Evolutionary conservation across 2,113 vertebrate species (phyloP), one percentile per base, ranked within the genome.

Genomic region (Hemiprocne comata): DNA sequence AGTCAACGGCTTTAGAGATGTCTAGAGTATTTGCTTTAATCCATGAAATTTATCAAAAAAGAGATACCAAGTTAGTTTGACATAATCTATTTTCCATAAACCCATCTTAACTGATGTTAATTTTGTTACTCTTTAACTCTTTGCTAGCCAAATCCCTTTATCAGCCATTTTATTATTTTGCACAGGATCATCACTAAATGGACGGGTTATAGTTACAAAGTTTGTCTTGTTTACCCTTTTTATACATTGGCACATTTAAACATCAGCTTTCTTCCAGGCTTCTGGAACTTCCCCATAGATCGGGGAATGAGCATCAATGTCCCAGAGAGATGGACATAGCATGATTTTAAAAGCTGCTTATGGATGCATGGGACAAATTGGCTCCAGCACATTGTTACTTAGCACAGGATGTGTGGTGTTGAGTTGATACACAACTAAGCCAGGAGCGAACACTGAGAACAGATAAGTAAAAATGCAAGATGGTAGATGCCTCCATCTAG

Each of bases 111-210:
- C 83, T 95, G 93, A 81, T 33, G 4, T 81, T 74, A 92, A 84
- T 92, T 93, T 72, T 71, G 93, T 89, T 90, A 92, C 36, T 90
- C 36, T 77, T 92, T 97, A 96, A 97, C 83, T 94, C 89, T 93
- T 97, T 87, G 65, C 65, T 93, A 81, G 80, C 96, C 76, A 81
- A 86, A 92, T 84, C 38, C 48, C 55, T 77, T 85, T 70, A 90
- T 92, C 76, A 90, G 76, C 20, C 31, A 74, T 84, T 87, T 90
- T 65, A 53, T 78, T 89, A 90, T 94, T 93, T 86, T 93, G 55
- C 57, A 66, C 10, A 3, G 53, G 57, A 93, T 53, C 75, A 95
- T 53, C 31, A 77, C 74, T 76, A 78, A 64, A 26, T n/a, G 95
- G 89, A 94, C 61, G 86, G 38, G 31, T 69, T 92, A 10, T 67